Evolutionary conservation across 2,113 vertebrate genomes (phyloP).

Genomic region (Strix uralensis): DNA sequence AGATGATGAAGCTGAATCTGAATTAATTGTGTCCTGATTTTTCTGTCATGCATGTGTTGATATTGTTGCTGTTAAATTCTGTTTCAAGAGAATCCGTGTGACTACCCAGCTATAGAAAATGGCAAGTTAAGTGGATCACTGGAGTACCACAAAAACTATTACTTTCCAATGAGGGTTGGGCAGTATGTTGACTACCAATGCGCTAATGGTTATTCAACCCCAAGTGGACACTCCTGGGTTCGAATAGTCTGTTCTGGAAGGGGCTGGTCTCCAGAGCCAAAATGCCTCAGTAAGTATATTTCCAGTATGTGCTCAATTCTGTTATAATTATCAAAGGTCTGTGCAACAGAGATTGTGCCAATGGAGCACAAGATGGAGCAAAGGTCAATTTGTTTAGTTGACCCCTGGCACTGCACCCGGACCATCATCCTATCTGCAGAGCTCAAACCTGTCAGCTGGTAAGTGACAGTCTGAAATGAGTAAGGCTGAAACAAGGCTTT

Average conservation of each 20-base stretch:
- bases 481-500: not conserved
- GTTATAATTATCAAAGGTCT: not conserved
- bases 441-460: not conserved
- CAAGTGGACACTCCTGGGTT: accelerated
- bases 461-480: not conserved
- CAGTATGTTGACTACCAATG: not conserved
- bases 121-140: accelerated
- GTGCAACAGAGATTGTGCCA: not conserved
- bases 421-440: not conserved
- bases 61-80: not conserved
- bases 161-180: not conserved
- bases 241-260: accelerated
- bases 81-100: slow-evolving; percentile 55
- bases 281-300: slow-evolving; percentile 64
- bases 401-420: not conserved
- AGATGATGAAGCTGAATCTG: not conserved
- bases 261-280: slow-evolving; percentile 51
- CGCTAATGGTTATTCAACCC: not conserved
- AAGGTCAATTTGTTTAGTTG: not conserved
- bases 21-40: not conserved
- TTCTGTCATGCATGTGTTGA: not conserved
- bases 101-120: slow-evolving; percentile 54
- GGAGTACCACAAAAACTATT: accelerated
- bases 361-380: not conserved
- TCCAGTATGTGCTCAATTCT: not conserved